Evolutionary conservation across 2,113 vertebrate genomes (phyloP), one percentile per base, ranked within the genome.

Genomic region (Nannobrachium achirus): DNA sequence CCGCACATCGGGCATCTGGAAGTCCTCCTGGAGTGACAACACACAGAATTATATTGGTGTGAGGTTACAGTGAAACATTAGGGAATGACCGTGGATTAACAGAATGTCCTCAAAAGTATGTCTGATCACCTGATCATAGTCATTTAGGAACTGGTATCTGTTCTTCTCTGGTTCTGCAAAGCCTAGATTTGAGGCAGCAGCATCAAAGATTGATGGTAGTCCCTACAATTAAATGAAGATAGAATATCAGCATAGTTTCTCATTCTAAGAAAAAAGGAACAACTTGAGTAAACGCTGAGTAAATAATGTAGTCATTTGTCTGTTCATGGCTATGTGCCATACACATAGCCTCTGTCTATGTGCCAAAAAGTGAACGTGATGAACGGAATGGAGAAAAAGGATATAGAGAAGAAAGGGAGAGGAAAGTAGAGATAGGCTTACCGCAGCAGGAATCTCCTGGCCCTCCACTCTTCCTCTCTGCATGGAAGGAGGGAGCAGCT

Each of bases 401-500:
- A 1, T 11, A 4, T 25, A 56, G 3, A 25, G 1, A 64, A 10
- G 3, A 3, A 0, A 38, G n/a, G 15, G 40, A 62, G 1, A 13
- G 5, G 38, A 58, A 42, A 58, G 0, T 1, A 9, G 56, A 49
- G 11, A 14, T 2, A 50, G 33, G 50, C 88, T 89, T 87, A 85
- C 93, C 49, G 80, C 45, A 53, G 91, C 89, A 56, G 92, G 78
- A 68, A 94, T 90, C 53, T 95, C 95, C 53, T 94, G 92, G 18
- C 92, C 84, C 33, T 94, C 88, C 1, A 89, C 81, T 63, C 85
- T 83, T 69, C 94, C 94, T 84, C 92, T 92, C 69, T 92, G 81
- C 86, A 95, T 93, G 78, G 92, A 93, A 71, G 94, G 94, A 59
- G 94, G 85, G 4, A 95, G 86, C 66, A 99, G 83, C 41, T 96